These are phyloP conservation scores for Python bivittatus DNA, from an alignment of 2,113 vertebrate genomes.

Conservation along the genomic window DNA sequence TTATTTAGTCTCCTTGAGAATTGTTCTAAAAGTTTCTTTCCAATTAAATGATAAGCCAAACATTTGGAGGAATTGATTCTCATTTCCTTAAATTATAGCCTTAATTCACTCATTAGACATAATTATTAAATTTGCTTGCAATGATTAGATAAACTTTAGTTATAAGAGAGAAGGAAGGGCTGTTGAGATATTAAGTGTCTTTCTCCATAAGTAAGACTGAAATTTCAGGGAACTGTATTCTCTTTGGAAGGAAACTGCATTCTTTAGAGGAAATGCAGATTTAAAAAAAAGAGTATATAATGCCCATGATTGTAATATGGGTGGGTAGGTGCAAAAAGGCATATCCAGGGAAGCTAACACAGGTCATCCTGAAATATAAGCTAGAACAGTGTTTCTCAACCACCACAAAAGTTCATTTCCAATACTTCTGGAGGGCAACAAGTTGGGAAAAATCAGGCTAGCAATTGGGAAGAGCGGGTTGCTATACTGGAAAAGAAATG, in stretches of 20 bases:
- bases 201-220: constrained; percentile 32
- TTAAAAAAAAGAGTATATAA: neutral
- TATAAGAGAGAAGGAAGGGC: constrained; percentile 64
- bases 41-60: constrained; percentile 77
- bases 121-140: constrained; percentile 73
- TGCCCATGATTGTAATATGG: neutral
- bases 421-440: neutral
- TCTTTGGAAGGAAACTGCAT: neutral
- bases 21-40: constrained; percentile 54
- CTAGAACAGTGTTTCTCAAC: neutral
- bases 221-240: constrained; percentile 2
- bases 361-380: neutral
- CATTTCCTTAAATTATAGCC: constrained; percentile 66
- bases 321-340: neutral
- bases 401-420: neutral
- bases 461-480: no score
- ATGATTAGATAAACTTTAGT: constrained; percentile 71
- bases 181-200: constrained; percentile 38
- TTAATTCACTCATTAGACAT: constrained; percentile 74
- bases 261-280: neutral
- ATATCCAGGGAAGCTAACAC: neutral
- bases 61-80: constrained; percentile 63
- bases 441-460: neutral
- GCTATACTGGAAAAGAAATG: no score
- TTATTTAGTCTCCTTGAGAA: constrained; percentile 44